Percentiles rank a stretch among this genome's conserved stretches.
Evolutionary conservation across 2,113 vertebrate genomes (phyloP).

Genomic region (Peromyscus polionotus): DNA sequence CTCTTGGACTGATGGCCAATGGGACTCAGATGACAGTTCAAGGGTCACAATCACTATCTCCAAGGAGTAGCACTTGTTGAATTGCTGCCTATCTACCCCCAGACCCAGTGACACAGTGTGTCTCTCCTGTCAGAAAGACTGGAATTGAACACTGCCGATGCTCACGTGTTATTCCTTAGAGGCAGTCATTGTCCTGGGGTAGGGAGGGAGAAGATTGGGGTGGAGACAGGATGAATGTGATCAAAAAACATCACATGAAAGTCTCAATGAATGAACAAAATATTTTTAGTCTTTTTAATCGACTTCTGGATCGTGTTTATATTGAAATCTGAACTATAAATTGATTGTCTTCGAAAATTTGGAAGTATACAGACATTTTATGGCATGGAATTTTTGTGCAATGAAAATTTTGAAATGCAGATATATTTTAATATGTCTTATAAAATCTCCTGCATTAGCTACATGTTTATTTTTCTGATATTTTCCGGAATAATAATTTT

Average conservation of each 20-base stretch:
- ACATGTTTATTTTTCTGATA: background rate
- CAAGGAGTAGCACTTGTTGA: no score
- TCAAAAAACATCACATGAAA: background rate
- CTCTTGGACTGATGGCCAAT: background rate
- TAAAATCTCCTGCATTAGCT: background rate
- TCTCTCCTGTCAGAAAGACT: background rate
- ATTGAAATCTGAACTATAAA: background rate
- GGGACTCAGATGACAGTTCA: background rate
- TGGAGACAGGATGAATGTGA: background rate
- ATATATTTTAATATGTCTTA: background rate
- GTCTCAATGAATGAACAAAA: background rate
- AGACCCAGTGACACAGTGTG: background rate
- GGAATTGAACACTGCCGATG: background rate
- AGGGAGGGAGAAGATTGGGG: background rate
- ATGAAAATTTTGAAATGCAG: constrained; percentile 23
- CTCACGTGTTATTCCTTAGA: background rate
- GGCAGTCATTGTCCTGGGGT: background rate
- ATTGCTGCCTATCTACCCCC: background rate
- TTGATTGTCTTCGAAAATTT: background rate
- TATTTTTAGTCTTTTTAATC: background rate
- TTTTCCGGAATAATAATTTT: background rate
- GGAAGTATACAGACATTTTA: background rate
- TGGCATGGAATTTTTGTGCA: background rate
- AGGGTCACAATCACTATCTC: fast-evolving
- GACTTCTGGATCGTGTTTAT: background rate